Evolutionary conservation across 2,797 vertebrate genomes (phyloP), one percentile per base, ranked within the genome.

Genomic region (Knipowitschia caucasica): DNA sequence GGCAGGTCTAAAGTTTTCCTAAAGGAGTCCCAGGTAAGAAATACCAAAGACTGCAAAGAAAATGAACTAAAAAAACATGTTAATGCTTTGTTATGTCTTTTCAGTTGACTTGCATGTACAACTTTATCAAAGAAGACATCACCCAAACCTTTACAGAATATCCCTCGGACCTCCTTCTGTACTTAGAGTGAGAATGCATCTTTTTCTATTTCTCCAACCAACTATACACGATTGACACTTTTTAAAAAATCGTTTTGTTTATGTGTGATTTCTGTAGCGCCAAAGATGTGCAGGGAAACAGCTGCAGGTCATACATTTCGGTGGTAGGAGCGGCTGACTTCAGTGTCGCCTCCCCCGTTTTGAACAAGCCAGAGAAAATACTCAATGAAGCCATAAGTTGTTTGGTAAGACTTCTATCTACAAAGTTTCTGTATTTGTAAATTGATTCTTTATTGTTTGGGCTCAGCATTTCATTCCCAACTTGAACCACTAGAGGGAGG

Each of bases 71-170:
- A 3, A 5, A 12, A 36, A 25, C 35, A 4, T n/a, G 4, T 36
- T n/a, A 14, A 1, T 27, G 5, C 42, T 0, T 9, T 50, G 4
- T 11, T 8, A 24, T 42, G 14, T 0, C 18, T 50, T 49, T 50
- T 3, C 57, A 90, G 87, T 59, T 89, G 27, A 85, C 81, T 17
- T 88, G 86, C 74, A 89, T 89, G 86, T 64, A 79, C 73, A 81
- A 80, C 67, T 60, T 73, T 11, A 9, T 87, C 11, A 65, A 50
- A 40, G 69, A 43, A 8, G 20, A 61, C 2, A 6, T 69, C 21
- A 47, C 56, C 8, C 49, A 78, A 50, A 67, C 31, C 38, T 88
- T 87, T 18, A 59, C 36, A 31, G 79, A 86, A 7, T 75, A 87
- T 45, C 88, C 86, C 2, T 33, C 82, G 57, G 88, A 85, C 30